Conservation (phyloP, 2,888 invertebrate genomes). For the Dolomedes plantarius region DNA sequence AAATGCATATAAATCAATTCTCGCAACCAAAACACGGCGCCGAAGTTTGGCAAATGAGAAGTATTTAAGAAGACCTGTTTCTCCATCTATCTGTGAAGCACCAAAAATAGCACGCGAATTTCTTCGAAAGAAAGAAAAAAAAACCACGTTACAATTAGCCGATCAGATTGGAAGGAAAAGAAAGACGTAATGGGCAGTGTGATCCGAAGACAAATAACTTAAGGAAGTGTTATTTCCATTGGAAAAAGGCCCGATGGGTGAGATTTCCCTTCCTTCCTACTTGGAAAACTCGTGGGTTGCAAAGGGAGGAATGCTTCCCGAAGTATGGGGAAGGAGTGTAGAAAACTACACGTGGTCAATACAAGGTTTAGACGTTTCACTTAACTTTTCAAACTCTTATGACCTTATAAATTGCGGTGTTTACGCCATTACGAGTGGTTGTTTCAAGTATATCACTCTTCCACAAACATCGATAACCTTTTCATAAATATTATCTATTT, state of each 20-base stretch:
- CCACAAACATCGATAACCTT: too few species aligned
- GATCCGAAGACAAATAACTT: constrained; percentile 6
- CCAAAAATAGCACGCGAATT: background rate
- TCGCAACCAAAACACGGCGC: background rate
- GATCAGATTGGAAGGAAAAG: background rate
- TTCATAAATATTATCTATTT: too few species aligned
- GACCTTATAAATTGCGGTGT: too few species aligned
- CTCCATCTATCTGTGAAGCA: background rate
- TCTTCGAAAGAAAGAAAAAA: too few species aligned
- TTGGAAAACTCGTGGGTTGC: background rate
- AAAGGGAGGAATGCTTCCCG: too few species aligned
- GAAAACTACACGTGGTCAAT: too few species aligned
- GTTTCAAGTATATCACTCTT: too few species aligned
- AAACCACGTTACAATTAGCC: background rate
- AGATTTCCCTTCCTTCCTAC: background rate
- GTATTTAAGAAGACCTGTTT: background rate
- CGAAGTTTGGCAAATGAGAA: background rate
- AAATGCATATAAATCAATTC: background rate
- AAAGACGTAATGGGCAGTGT: background rate
- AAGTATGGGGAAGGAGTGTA: too few species aligned
- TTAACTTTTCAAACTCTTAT: too few species aligned
- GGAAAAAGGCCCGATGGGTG: background rate
- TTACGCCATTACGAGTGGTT: too few species aligned
- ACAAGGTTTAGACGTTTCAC: too few species aligned
- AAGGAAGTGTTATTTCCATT: background rate